Evolutionary conservation across 1,140 invertebrate species (phyloP), one percentile per base, ranked within the genome.

Genomic region (Globodera rostochiensis): DNA sequence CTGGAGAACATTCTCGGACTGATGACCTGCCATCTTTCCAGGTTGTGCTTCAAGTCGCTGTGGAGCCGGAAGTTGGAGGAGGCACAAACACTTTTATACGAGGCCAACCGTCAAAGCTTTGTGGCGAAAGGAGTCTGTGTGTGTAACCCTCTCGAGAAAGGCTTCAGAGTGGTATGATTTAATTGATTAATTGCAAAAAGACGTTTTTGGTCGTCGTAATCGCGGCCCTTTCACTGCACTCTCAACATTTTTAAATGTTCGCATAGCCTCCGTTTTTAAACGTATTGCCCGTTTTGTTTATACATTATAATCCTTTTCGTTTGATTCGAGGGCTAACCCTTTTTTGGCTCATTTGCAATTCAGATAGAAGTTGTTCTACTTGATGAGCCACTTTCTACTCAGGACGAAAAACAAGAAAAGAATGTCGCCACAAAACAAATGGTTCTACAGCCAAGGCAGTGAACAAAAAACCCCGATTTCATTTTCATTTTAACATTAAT

Each of bases 361-460:
- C 49, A 67, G 82, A 75, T 83, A 57, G 82, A 83, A 84, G 74
- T 83, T 80, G 82, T 84, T 15, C n/a, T 83, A 36, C 70, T 83
- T 7, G 80, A 83, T 53, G 82, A 83, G 36, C 82, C 82, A 19
- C n/a, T 83, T 64, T 7, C 82, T 50, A 57, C 25, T 25, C 46
- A 50, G 7, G 46, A 45, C 64, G 81, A 81, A 15, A 82, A 82
- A 49, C 15, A 70, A n/a, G 60, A 49, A 53, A 73, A 53, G 21
- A 53, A 60, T 80, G n/a, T 45, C 60, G 46, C 19, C n/a, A 45
- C 69, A 8, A 80, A 64, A 15, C 57, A 47, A 47, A 73, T 64
- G 45, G 74, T 74, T 15, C 36, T 67, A 13, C 71, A 77, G 75
- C 79, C 76, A 49, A 53, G 36, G 46, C 57, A 57, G 50, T 80